Base-by-base conservation (phyloP, 2,888 invertebrate genomes). In the Acanthosepion pharaonis region DNA sequence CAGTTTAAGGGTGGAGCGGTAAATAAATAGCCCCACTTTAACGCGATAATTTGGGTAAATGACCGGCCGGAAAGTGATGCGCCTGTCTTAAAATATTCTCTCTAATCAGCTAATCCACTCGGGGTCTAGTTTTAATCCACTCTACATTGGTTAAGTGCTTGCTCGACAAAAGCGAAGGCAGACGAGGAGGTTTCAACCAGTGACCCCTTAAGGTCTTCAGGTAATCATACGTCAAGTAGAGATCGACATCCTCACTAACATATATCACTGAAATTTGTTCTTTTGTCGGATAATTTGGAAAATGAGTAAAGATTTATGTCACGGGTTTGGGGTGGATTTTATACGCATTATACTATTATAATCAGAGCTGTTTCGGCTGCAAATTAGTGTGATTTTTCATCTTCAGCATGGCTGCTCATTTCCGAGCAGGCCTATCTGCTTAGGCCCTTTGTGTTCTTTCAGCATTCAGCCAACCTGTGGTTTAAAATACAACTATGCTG, bases 51-150 rank as follows among this genome's bases (percentile, higher is more conserved):
- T 78, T 78, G 18, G 78, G 78, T 5, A 78, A 78, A 78, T 15
- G 78, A 78, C 78, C 78, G 78, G n/a, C n/a, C n/a, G 78, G 78
- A 23, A 33, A 78, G 78, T 78, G 78, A 78, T n/a, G 78, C 78
- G 78, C 78, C n/a, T 78, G 78, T 78, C 78, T 78, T n/a, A 78
- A 78, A 78, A 78, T n/a, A n/a, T 78, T 78, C 23, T n/a, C 78
- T n/a, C 78, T 78, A 78, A 78, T 78, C 78, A 78, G 15, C 78
- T 78, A 78, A 78, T 78, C 11, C 78, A 78, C 78, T 78, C 18
- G n/a, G 78, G 78, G n/a, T 78, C 78, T 78, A 78, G 78, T 78
- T 78, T 78, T 78, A 78, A 78, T 78, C 78, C 78, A 78, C n/a
- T 78, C 78, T 78, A n/a, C 11, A n/a, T n/a, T 78, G 11, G 9